Evolutionary conservation across 1,140 invertebrate genomes (phyloP).

Genomic region (Euura saliciscinereae): DNA sequence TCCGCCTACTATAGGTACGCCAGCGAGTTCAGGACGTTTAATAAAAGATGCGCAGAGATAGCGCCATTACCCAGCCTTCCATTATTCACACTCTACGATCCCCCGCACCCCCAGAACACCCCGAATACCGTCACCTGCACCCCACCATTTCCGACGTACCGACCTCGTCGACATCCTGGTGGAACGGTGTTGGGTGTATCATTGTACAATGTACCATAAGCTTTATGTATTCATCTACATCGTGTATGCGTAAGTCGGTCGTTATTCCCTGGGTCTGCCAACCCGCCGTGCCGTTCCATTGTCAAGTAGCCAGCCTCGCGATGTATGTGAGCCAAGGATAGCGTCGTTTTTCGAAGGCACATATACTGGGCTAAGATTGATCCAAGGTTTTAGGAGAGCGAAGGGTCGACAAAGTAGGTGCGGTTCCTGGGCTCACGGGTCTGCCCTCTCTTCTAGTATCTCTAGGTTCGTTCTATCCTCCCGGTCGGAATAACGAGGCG

Average conservation of each 20-base stretch:
- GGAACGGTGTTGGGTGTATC: neutral
- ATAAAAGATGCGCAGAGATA: slow-evolving; percentile 64
- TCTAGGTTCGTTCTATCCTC: slow-evolving; percentile 7
- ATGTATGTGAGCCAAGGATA: neutral
- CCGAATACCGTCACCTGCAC: slow-evolving; percentile 54
- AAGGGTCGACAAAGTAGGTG: slow-evolving; percentile 8
- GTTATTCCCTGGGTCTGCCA: too few species aligned
- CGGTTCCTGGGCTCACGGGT: slow-evolving; percentile 4
- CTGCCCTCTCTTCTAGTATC: neutral
- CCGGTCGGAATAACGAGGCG: slow-evolving; percentile 46
- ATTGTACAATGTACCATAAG: neutral
- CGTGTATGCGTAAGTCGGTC: too few species aligned
- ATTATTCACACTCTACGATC: slow-evolving; percentile 55
- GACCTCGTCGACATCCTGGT: slow-evolving; percentile 31
- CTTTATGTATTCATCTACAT: neutral
- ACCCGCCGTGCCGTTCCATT: neutral
- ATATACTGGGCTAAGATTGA: neutral
- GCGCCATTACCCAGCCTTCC: slow-evolving; percentile 61
- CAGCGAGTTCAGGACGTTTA: slow-evolving; percentile 46
- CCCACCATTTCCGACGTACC: slow-evolving; percentile 25
- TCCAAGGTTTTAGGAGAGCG: neutral
- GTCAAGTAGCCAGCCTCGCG: slow-evolving; percentile 21
- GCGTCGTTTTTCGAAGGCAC: neutral
- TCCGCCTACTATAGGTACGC: slow-evolving; percentile 2
- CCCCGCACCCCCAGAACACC: slow-evolving; percentile 33